Base-by-base conservation (phyloP, 2,888 invertebrate genomes). In the Zonitis immaculata region DNA sequence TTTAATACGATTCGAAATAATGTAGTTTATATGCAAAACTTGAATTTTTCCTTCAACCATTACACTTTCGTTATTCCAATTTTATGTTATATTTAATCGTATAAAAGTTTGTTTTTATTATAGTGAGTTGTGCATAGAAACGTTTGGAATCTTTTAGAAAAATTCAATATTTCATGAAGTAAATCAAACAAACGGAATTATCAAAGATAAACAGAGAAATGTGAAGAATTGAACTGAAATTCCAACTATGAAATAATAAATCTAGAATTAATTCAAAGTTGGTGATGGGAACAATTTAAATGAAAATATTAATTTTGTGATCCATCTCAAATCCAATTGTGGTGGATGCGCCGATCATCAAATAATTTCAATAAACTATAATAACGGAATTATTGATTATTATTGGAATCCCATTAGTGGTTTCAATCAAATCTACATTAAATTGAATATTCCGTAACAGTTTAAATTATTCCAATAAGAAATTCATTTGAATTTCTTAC, bases 401-500 rank as follows among this genome's bases (percentile, higher is more conserved):
- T n/a, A 28, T 28, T n/a, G n/a, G n/a, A n/a, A 28, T 3, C 28
- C 28, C n/a, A 28, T 28, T 28, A 28, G n/a, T n/a, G 4, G 28
- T 28, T n/a, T n/a, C n/a, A n/a, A n/a, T n/a, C n/a, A n/a, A 22
- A 22, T 22, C 22, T 4, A 22, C 22, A 5, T 4, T 4, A 22
- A 4, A 22, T 22, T 5, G 22, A 22, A 22, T 22, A 22, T 22
- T 22, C 22, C 22, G 22, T 3, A 4, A 22, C 5, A 5, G 22
- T 22, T 22, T n/a, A n/a, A n/a, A n/a, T n/a, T n/a, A n/a, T n/a
- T n/a, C n/a, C n/a, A n/a, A n/a, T n/a, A n/a, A n/a, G 22, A 39
- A 14, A 14, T 35, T 14, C 11, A 44, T 42, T 26, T 51, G 54
- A 39, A 48, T 45, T 43, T n/a, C n/a, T n/a, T n/a, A n/a, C n/a